Evolutionary conservation across 2,113 vertebrate species (phyloP), one percentile per base, ranked within the genome.

Genomic region (Chitala chitala): DNA sequence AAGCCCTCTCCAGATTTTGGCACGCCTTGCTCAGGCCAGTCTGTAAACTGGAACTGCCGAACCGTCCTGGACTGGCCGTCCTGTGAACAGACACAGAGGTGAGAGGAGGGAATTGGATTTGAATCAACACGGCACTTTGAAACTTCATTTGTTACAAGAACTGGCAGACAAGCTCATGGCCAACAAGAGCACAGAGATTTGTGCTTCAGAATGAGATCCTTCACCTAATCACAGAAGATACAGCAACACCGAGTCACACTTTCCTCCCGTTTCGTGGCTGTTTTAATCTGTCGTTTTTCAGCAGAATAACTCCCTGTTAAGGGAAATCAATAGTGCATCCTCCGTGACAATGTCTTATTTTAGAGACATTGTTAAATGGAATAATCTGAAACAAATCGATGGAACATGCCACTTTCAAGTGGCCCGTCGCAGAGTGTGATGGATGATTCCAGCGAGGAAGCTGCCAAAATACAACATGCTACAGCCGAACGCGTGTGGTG

Each of bases 31-130:
- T 98, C 96, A 0, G 95, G 97, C 96, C 97, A 99, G 84, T 98
- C 97, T 0, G 97, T 99, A 84, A 99, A 99, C 92, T 99, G 97
- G 91, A 99, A 99, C 89, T 99, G 97, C 4, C 97, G 90, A 2
- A 98, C 96, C 0, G 97, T 99, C 54, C 97, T 90, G 4, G 97
- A 99, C 83, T 99, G 97, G 8, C 97, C 97, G 0, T 99, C 97
- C 97, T 99, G 84, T 38, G 77, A 24, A 70, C 3, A 56, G 1
- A n/a, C 55, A 5, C 3, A 17, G 17, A 65, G 6, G 24, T 4
- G 8, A 12, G 31, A 50, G 12, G 40, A 17, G 8, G 54, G 36
- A 22, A 48, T 26, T 24, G 46, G 20, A 4, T 40, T 3, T 61
- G 29, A 38, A 17, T 1, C 2, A 20, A n/a, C 59, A 8, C 40